A percentile compares a stretch with the other conserved stretches of the same genome.
These are phyloP conservation scores for Esperia sulphurella DNA, from an alignment of 2,888 invertebrate species.

Conservation along the genomic window DNA sequence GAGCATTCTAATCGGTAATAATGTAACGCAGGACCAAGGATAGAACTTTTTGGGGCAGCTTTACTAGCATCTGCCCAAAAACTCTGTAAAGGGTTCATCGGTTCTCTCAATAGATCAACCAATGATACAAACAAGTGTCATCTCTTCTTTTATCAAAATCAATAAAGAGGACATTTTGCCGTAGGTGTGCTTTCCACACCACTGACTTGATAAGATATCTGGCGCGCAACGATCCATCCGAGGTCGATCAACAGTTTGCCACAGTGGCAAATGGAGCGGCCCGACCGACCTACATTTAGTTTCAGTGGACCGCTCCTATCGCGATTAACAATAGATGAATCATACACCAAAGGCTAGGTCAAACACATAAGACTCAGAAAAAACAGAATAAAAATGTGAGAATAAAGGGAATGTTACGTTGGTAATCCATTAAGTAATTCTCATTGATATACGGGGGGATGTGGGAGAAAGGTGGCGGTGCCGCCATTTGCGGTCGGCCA, in stretches of 20 bases:
- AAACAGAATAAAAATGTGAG: not conserved
- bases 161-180: not conserved
- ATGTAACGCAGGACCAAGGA: too few species aligned
- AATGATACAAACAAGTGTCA: too few species aligned
- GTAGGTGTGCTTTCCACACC: conserved; percentile 10
- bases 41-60: too few species aligned
- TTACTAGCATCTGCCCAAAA: too few species aligned
- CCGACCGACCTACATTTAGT: conserved; percentile 70
- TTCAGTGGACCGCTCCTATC: conserved; percentile 65
- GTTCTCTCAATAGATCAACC: too few species aligned
- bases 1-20: too few species aligned
- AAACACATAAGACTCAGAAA: not conserved
- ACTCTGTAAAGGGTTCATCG: too few species aligned
- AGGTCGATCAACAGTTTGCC: conserved; percentile 74
- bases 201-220: conserved; percentile 61
- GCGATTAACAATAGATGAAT: conserved; percentile 66
- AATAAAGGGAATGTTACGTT: not conserved
- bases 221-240: conserved; percentile 53
- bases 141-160: not conserved
- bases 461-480: conserved; percentile 20
- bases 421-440: conserved; percentile 1
- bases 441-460: conserved; percentile 1
- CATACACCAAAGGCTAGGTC: conserved; percentile 29
- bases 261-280: conserved; percentile 71
- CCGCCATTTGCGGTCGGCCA: conserved; percentile 48